phyloP scores from a whole-genome alignment of 2,888 invertebrate species.

The Ophion ellenae region DNA sequence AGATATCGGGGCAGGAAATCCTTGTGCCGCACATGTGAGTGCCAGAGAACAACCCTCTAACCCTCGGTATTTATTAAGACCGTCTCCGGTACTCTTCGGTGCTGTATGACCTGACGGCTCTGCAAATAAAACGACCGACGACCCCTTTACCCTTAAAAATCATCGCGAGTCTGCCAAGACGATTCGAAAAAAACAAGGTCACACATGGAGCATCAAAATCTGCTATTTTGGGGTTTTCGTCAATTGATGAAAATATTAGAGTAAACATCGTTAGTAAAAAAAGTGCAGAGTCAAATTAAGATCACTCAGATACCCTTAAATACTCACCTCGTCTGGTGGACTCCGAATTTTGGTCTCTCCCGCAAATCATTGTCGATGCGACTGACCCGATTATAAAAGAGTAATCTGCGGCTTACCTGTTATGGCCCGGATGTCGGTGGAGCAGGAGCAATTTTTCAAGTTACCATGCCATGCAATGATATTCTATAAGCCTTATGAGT shows the following conservation, averaged over 20 bases:
- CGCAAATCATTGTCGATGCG: background rate
- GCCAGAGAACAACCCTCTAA: conserved; percentile 80
- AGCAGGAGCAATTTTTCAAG: background rate
- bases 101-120: conserved; percentile 83
- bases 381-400: conserved; percentile 9
- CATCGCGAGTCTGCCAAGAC: background rate
- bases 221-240: background rate
- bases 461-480: conserved; percentile 56
- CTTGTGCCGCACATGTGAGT: conserved; percentile 81
- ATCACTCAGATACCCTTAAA: conserved; percentile 7
- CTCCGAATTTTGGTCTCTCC: background rate
- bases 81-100: conserved; percentile 83
- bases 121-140: conserved; percentile 75
- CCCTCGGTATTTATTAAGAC: conserved; percentile 82
- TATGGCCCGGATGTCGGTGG: background rate
- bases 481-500: background rate
- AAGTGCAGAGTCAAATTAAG: conserved; percentile 28
- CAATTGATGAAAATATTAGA: background rate
- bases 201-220: conserved; percentile 4
- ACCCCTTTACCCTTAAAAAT: conserved; percentile 33
- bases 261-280: conserved; percentile 9
- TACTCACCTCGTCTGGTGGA: conserved; percentile 36
- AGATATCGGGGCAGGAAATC: conserved; percentile 82
- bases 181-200: conserved; percentile 3
- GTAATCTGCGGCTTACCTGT: conserved; percentile 44